phyloP scores from a whole-genome alignment of 2,113 vertebrate genomes.

The Plectropomus leopardus region DNA sequence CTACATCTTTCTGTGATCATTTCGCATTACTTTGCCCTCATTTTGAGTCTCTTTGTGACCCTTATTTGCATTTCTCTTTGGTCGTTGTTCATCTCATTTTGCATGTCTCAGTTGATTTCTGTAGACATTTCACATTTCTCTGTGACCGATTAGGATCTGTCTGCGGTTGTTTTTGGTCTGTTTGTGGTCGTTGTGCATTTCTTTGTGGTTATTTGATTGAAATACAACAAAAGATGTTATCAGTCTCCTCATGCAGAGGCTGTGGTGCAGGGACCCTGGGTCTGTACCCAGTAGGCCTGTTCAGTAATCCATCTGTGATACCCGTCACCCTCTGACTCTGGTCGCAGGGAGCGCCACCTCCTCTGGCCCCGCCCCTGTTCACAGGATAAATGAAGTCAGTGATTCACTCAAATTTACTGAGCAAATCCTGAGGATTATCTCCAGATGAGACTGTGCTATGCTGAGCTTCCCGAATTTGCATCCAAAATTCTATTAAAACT shows the following conservation, averaged over 20 bases:
- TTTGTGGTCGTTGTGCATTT: neutral
- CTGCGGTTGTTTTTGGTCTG: neutral
- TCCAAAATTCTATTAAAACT: slow-evolving; percentile 50
- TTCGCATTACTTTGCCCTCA: too few species aligned
- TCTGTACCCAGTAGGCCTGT: neutral
- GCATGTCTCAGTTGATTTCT: too few species aligned
- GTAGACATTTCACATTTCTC: neutral
- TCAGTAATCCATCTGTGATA: neutral
- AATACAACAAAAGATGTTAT: neutral
- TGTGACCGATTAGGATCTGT: neutral
- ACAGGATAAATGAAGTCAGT: slow-evolving; percentile 33
- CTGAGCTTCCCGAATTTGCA: slow-evolving; percentile 31
- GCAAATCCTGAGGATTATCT: slow-evolving; percentile 57
- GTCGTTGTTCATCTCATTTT: neutral
- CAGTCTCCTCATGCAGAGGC: neutral
- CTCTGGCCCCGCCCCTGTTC: slow-evolving; percentile 12
- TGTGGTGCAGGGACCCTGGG: neutral
- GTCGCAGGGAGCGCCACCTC: neutral
- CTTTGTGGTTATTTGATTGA: neutral
- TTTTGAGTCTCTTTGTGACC: neutral
- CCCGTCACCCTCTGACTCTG: neutral
- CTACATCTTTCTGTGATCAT: too few species aligned
- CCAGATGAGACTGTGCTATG: slow-evolving; percentile 34
- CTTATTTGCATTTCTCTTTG: neutral
- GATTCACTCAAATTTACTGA: slow-evolving; percentile 47